These are phyloP conservation scores for Formica aserva DNA, from an alignment of 2,888 invertebrate species.

Conservation along the genomic window DNA sequence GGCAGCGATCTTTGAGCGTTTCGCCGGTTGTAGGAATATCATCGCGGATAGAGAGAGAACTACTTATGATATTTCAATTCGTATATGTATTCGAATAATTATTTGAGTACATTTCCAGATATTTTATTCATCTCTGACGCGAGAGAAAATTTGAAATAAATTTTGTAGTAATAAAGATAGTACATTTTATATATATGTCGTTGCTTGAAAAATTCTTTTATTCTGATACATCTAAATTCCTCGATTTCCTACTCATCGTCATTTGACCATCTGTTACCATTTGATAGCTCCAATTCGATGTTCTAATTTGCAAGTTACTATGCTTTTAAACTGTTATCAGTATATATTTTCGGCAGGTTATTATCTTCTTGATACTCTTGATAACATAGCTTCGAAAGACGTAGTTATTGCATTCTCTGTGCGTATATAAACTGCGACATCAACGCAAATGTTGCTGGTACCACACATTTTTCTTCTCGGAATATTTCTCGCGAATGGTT, in stretches of 20 bases:
- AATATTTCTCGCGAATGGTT: neutral
- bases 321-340: conserved; percentile 18
- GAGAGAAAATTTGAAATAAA: neutral
- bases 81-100: neutral
- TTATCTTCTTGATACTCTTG: conserved; percentile 5
- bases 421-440: neutral
- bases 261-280: neutral
- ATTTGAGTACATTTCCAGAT: neutral
- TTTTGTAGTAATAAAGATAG: neutral
- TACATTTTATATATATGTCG: neutral
- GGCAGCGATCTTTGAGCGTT: neutral
- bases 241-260: neutral
- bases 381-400: neutral
- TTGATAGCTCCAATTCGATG: neutral
- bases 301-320: neutral
- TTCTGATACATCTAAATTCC: neutral
- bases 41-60: neutral
- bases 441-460: neutral
- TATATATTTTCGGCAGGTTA: neutral
- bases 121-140: neutral
- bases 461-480: neutral
- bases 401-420: neutral
- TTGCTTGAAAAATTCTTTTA: neutral
- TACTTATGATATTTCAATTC: neutral
- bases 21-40: neutral